These are phyloP conservation scores for Philonicus albiceps DNA, from an alignment of 2,888 invertebrate species.

Conservation along the genomic window DNA sequence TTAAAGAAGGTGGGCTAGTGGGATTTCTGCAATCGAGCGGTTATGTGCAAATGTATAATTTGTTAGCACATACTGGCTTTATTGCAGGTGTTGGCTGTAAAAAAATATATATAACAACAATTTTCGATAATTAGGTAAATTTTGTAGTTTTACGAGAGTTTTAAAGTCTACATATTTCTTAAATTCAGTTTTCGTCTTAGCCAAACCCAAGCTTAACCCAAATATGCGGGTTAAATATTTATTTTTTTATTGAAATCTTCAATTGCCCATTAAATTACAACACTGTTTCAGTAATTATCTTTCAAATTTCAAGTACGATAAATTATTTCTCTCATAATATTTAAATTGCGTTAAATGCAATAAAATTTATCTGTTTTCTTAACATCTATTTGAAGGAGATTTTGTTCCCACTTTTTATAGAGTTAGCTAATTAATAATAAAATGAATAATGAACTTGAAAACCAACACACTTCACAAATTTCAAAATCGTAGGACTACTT, in stretches of 20 bases:
- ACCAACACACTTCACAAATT: too few species aligned
- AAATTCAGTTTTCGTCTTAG: not conserved
- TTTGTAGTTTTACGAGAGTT: too few species aligned
- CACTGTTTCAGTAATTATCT: not conserved
- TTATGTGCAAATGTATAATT: not conserved
- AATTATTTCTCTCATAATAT: not conserved
- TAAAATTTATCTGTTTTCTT: too few species aligned
- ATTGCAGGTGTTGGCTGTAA: not conserved
- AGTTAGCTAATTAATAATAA: not conserved
- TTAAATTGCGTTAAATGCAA: not conserved
- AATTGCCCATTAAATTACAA: not conserved
- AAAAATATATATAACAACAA: not conserved
- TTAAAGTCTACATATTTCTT: not conserved
- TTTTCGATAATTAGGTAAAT: not conserved
- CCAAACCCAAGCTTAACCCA: too few species aligned
- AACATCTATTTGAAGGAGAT: too few species aligned
- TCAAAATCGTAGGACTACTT: too few species aligned
- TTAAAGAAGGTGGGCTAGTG: not conserved
- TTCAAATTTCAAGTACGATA: not conserved
- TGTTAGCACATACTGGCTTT: not conserved
- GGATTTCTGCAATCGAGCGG: slow-evolving; percentile 3
- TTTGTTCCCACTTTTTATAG: too few species aligned
- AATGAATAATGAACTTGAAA: not conserved
- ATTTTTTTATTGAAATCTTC: not conserved
- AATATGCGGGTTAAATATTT: too few species aligned